Evolutionary conservation across 2,113 vertebrate genomes (phyloP).

Genomic region (Ardeotis arabs): DNA sequence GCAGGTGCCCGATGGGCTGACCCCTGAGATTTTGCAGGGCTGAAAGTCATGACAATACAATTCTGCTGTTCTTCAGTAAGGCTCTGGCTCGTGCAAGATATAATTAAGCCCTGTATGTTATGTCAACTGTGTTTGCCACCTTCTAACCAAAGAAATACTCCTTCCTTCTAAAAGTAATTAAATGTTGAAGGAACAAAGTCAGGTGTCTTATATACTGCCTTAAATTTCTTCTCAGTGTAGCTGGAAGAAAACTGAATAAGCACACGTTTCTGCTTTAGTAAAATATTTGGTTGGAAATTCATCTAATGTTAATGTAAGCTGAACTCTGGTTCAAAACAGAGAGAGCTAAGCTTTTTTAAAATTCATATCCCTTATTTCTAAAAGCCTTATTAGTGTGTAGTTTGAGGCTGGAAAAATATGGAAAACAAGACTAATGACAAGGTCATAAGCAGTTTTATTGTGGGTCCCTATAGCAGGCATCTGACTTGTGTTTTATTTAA

Average conservation of each 20-base stretch:
- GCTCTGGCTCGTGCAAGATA: not conserved
- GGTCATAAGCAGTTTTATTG: slow-evolving; percentile 61
- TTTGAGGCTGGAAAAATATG: slow-evolving; percentile 48
- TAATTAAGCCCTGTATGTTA: slow-evolving; percentile 30
- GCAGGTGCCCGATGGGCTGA: not conserved
- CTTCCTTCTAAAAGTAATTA: slow-evolving; percentile 52
- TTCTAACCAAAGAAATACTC: slow-evolving; percentile 29
- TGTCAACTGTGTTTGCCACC: slow-evolving; percentile 25
- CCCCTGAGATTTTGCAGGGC: not conserved
- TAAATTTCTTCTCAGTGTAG: slow-evolving; percentile 7
- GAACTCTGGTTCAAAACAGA: slow-evolving; percentile 61
- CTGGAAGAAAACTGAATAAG: not conserved
- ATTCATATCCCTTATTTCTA: slow-evolving; percentile 64
- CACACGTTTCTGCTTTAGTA: slow-evolving; percentile 36
- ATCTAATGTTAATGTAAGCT: slow-evolving; percentile 59
- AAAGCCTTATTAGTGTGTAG: slow-evolving; percentile 67
- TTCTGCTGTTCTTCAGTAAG: not conserved
- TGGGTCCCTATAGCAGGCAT: slow-evolving; percentile 31
- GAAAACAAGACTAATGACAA: slow-evolving; percentile 69
- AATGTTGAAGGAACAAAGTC: slow-evolving; percentile 47
- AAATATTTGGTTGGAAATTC: slow-evolving; percentile 60
- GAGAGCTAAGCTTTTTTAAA: slow-evolving; percentile 63
- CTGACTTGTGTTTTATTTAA: slow-evolving; percentile 58
- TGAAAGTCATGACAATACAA: not conserved
- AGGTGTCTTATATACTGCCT: not conserved